These are phyloP conservation scores for Serinus canaria DNA, from an alignment of 2,113 vertebrate species.

Conservation along the genomic window DNA sequence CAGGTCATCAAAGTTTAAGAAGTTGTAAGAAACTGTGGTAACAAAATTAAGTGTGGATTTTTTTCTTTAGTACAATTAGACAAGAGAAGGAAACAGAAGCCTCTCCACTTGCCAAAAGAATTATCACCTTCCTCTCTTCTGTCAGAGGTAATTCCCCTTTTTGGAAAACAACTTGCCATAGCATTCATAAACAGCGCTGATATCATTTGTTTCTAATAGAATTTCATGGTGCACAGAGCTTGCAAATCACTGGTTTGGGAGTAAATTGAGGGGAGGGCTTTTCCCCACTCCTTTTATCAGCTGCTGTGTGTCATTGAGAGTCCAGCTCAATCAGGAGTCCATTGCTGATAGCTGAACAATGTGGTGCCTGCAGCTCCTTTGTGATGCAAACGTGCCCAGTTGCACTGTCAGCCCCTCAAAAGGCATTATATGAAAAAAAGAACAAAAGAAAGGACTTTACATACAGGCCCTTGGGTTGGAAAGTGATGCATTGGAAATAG, in stretches of 20 bases:
- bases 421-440: neutral
- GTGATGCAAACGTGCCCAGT: conserved; percentile 46
- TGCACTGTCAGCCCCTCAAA: conserved; percentile 47
- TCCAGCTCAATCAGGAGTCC: conserved; percentile 44
- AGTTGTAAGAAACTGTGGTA: neutral
- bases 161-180: neutral
- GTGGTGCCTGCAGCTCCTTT: conserved; percentile 51
- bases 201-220: conserved; percentile 30
- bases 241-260: conserved; percentile 30
- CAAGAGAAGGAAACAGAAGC: neutral
- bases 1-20: neutral
- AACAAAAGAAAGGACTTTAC: neutral
- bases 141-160: neutral
- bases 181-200: conserved; percentile 5
- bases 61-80: neutral
- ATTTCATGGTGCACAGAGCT: conserved; percentile 24
- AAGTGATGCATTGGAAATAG: neutral
- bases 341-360: conserved; percentile 53
- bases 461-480: neutral
- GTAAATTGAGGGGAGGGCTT: conserved; percentile 36
- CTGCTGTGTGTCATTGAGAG: conserved; percentile 8
- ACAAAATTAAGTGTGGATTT: neutral
- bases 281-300: conserved; percentile 33
- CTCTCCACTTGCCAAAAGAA: neutral
- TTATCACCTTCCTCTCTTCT: neutral